phyloP scores from a whole-genome alignment of 1,140 invertebrate species.

The Rhagoletis zephyria region DNA sequence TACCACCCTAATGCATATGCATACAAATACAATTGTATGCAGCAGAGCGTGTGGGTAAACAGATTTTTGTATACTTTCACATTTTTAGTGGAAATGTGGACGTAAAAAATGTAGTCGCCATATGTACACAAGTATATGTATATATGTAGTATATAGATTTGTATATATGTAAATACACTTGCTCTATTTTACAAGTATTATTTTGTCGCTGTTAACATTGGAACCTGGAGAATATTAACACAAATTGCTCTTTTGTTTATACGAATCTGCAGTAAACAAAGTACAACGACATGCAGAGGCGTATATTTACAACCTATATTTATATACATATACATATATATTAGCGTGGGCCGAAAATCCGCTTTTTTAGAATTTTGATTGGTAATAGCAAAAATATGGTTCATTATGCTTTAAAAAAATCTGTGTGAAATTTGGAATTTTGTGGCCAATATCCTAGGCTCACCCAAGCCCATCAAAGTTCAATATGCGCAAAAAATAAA shows the following conservation, averaged over 20 bases:
- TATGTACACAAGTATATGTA: too few species aligned
- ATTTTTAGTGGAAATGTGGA: neutral
- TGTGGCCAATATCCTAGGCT: too few species aligned
- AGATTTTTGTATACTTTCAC: neutral
- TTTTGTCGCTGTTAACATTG: constrained; percentile 29
- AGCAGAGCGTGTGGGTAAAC: neutral
- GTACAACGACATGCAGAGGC: neutral
- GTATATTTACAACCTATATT: neutral
- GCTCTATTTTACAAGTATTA: neutral
- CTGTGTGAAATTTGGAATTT: too few species aligned
- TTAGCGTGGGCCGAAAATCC: neutral
- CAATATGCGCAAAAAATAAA: too few species aligned
- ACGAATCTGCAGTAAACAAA: constrained; percentile 26
- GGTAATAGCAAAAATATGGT: too few species aligned
- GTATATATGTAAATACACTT: neutral
- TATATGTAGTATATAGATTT: too few species aligned
- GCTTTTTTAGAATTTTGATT: too few species aligned
- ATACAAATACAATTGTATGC: neutral
- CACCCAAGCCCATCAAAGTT: too few species aligned
- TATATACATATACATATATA: neutral
- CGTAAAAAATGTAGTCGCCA: neutral
- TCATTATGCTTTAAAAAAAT: too few species aligned
- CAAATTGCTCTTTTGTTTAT: neutral
- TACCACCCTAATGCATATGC: neutral
- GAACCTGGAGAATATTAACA: constrained; percentile 44